Conservation (phyloP, 2,113 vertebrate species). For the Scomber japonicus region DNA sequence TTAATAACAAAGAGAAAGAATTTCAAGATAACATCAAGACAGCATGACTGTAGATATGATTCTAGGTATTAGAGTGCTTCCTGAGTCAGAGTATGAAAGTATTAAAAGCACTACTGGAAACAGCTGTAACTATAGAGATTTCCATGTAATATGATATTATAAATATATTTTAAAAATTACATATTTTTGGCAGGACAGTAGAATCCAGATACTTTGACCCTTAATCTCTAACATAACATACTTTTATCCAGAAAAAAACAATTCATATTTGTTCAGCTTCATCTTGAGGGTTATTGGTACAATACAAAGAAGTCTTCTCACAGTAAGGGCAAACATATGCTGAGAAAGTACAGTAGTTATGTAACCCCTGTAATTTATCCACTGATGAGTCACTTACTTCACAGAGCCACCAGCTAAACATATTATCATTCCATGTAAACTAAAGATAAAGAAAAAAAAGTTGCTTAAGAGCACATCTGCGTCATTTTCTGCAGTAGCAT, state of each 20-base stretch:
- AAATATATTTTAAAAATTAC: neutral
- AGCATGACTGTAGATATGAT: neutral
- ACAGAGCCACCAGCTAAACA: conserved; percentile 39
- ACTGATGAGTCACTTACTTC: conserved; percentile 69
- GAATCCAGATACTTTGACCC: neutral
- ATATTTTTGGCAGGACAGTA: neutral
- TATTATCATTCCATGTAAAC: conserved; percentile 11
- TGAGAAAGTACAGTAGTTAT: conserved; percentile 57
- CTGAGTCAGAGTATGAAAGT: neutral
- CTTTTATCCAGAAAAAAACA: neutral
- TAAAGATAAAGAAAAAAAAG: conserved; percentile 21
- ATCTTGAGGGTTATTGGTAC: neutral
- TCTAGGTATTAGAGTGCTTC: neutral
- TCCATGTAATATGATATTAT: neutral
- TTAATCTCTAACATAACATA: neutral
- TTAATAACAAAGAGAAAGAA: neutral
- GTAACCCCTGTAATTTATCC: conserved; percentile 62
- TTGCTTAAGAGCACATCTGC: conserved; percentile 55
- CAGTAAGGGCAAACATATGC: conserved; percentile 32
- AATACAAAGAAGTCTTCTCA: conserved; percentile 26
- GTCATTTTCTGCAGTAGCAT: conserved; percentile 47
- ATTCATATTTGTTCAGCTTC: neutral
- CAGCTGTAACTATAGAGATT: neutral
- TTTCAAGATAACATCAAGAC: neutral
- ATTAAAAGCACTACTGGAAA: neutral